These are phyloP conservation scores for Macropodus opercularis DNA, from an alignment of 2,797 vertebrate species.

Conservation along the genomic window DNA sequence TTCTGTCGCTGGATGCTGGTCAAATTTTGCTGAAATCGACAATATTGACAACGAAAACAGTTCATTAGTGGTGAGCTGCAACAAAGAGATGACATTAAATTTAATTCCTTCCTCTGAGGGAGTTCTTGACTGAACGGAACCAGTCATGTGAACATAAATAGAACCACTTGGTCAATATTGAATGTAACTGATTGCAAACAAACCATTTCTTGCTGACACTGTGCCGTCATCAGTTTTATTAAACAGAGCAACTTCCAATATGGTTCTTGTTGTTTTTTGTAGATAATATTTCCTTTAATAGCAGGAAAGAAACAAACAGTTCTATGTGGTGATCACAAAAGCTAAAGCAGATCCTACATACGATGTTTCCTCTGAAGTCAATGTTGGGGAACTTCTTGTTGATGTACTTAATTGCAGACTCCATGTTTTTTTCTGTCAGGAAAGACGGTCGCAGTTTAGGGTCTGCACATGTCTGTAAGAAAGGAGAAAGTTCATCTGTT, in stretches of 20 bases:
- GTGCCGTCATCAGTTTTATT: too few relatives aligned
- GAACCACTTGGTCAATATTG: too few relatives aligned
- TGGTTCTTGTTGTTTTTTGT: not conserved
- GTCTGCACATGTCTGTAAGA: conserved; percentile 76
- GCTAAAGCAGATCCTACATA: conserved; percentile 45
- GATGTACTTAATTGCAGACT: conserved; percentile 90
- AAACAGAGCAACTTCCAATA: too few relatives aligned
- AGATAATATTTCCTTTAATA: not conserved
- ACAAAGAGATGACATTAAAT: not conserved
- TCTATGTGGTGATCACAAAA: not conserved
- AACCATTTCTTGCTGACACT: too few relatives aligned
- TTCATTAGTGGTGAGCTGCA: not conserved
- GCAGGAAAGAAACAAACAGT: not conserved
- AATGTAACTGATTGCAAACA: too few relatives aligned
- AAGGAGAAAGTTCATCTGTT: too few relatives aligned
- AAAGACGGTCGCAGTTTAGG: conserved; percentile 82
- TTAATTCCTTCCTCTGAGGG: not conserved
- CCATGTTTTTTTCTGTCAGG: conserved; percentile 88
- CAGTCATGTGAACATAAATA: too few relatives aligned
- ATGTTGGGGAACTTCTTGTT: conserved; percentile 94
- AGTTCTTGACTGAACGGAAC: too few relatives aligned
- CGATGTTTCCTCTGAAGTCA: conserved; percentile 85
- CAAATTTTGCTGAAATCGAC: conserved; percentile 86
- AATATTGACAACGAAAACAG: conserved; percentile 4
- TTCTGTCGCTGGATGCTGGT: conserved; percentile 89